Conservation (phyloP, 92 coral and sea anemone species). For the Actinostola sp. region DNA sequence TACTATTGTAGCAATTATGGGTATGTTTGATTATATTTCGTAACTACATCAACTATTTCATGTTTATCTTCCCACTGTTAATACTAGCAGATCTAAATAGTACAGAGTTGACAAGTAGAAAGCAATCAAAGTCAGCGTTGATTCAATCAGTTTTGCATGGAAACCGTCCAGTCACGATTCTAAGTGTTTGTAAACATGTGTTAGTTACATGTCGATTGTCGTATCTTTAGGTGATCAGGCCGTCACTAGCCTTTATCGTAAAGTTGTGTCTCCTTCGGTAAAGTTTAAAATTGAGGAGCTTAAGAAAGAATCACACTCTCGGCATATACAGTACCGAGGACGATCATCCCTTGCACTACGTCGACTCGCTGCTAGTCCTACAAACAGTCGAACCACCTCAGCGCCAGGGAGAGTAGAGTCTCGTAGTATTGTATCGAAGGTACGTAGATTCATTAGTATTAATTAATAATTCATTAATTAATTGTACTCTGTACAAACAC, state of each 20-base stretch:
- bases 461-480: no score
- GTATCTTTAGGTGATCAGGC: slow-evolving; percentile 34
- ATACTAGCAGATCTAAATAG: background rate
- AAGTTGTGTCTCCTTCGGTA: slow-evolving; percentile 75
- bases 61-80: background rate
- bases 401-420: slow-evolving; percentile 66
- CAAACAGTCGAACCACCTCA: slow-evolving; percentile 35
- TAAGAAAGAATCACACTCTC: slow-evolving; percentile 58
- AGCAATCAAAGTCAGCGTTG: no score
- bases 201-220: background rate
- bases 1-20: slow-evolving; percentile 27
- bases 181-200: background rate
- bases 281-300: slow-evolving; percentile 48
- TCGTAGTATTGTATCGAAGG: slow-evolving; percentile 3
- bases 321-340: slow-evolving; percentile 61
- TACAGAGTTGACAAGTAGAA: no score
- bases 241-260: slow-evolving; percentile 57
- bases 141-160: background rate
- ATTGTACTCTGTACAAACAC: no score
- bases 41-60: background rate
- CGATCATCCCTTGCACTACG: slow-evolving; percentile 34
- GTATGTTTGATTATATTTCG: slow-evolving; percentile 32
- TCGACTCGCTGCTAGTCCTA: slow-evolving; percentile 61
- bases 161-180: no score
- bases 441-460: background rate